Evolutionary conservation across 2,888 invertebrate genomes (phyloP).

Genomic region (Xestoiulus laeticollis): DNA sequence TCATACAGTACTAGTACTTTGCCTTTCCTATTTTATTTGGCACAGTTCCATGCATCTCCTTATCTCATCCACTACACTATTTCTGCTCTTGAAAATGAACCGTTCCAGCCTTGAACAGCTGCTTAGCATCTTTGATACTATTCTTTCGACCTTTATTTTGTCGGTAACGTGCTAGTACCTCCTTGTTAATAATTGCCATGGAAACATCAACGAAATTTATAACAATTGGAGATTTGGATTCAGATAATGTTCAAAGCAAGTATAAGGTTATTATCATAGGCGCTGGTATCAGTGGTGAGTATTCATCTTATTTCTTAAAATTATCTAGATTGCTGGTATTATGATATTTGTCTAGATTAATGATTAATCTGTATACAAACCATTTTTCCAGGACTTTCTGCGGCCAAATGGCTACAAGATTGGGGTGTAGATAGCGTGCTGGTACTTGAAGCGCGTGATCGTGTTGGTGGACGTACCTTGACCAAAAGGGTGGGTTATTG

Average conservation of each 20-base stretch:
- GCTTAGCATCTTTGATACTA: conserved; percentile 29
- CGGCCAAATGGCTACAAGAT: conserved; percentile 59
- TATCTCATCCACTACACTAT: not conserved
- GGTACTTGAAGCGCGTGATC: conserved; percentile 63
- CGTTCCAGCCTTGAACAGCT: conserved; percentile 10
- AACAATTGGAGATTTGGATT: conserved; percentile 10
- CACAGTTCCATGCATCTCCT: not conserved
- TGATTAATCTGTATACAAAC: not conserved
- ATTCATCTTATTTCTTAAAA: not conserved
- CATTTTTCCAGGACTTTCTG: conserved; percentile 59
- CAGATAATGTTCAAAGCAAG: not conserved
- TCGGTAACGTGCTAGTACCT: not conserved
- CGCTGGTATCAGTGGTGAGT: conserved; percentile 55
- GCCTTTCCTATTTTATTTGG: conserved; percentile 1
- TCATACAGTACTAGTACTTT: not conserved
- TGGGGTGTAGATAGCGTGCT: conserved; percentile 59
- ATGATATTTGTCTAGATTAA: not conserved
- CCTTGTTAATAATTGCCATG: not conserved
- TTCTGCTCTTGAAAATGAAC: conserved; percentile 28
- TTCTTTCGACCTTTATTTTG: not conserved
- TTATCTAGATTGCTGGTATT: not conserved
- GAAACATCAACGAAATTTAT: conserved; percentile 46
- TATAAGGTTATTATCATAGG: conserved; percentile 54
- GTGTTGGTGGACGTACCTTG: conserved; percentile 66
- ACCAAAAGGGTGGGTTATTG: conserved; percentile 57